phyloP scores from a whole-genome alignment of 2,888 invertebrate genomes.

The Kryphioiulus occultus region DNA sequence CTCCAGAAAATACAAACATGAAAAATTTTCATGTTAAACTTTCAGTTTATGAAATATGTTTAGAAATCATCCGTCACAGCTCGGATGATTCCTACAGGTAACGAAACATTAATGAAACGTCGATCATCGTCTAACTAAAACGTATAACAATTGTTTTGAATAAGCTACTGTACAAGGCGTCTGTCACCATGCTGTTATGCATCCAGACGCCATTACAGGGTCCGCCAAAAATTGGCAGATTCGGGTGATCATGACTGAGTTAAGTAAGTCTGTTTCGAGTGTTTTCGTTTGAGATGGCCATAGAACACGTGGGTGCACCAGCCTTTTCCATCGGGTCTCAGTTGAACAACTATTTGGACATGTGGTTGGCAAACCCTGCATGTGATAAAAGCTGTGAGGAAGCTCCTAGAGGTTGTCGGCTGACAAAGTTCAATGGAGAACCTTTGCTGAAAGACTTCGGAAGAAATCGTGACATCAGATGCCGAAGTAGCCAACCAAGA shows the following conservation, averaged over 20 bases:
- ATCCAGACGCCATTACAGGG: too few species aligned
- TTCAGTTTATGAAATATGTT: too few species aligned
- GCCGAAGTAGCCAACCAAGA: neutral
- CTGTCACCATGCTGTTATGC: too few species aligned
- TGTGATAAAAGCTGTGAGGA: neutral
- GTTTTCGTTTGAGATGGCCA: neutral
- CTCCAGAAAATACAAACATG: too few species aligned
- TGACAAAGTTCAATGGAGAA: neutral
- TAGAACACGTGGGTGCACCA: slow-evolving; percentile 14
- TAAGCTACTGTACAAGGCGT: too few species aligned
- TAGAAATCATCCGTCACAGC: too few species aligned
- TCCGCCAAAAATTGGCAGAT: too few species aligned
- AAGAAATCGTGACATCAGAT: neutral
- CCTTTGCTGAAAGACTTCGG: neutral
- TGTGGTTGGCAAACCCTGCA: neutral
- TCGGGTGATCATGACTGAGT: neutral
- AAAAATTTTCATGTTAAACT: too few species aligned
- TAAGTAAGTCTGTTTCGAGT: neutral
- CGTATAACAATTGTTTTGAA: too few species aligned
- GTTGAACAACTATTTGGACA: neutral
- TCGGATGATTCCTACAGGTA: too few species aligned
- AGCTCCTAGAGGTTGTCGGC: neutral
- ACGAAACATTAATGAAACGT: too few species aligned
- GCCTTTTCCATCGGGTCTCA: neutral
- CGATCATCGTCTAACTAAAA: too few species aligned